These are phyloP conservation scores for Craseonycteris thonglongyai DNA, from an alignment of 2,113 vertebrate genomes.

Conservation along the genomic window DNA sequence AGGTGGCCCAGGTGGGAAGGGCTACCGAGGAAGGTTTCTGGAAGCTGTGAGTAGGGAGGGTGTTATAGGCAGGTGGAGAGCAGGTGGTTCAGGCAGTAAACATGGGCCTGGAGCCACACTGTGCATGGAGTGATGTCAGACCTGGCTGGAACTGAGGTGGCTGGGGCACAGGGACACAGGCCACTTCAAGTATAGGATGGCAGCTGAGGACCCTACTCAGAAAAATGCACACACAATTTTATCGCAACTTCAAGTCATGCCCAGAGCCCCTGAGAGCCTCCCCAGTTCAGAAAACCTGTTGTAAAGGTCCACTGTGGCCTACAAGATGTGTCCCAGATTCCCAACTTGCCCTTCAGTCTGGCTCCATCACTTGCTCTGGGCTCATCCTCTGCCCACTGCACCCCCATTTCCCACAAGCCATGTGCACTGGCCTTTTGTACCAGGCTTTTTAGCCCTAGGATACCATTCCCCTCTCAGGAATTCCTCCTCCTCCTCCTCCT, in stretches of 20 bases:
- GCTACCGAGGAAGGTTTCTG: not conserved
- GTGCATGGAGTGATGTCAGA: not conserved
- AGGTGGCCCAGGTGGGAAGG: not conserved
- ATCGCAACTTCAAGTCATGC: not conserved
- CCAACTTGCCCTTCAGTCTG: not conserved
- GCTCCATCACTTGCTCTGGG: not conserved
- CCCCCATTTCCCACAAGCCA: not conserved
- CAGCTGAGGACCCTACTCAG: not conserved
- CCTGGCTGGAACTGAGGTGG: not conserved
- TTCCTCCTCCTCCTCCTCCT: not conserved
- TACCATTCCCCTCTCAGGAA: not conserved
- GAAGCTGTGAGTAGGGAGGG: not conserved
- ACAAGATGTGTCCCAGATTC: not conserved
- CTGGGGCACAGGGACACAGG: not conserved
- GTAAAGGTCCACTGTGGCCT: not conserved
- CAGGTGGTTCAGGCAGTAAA: not conserved
- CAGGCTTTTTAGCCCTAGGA: not conserved
- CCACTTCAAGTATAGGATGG: not conserved
- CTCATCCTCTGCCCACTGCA: not conserved
- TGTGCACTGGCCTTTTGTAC: not conserved
- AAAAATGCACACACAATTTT: not conserved
- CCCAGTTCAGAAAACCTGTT: not conserved
- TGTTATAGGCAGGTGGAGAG: not conserved
- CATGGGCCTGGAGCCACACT: accelerated
- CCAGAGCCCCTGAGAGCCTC: not conserved